Base-by-base conservation (phyloP, 1,140 invertebrate genomes). In the Conus betulinus region DNA sequence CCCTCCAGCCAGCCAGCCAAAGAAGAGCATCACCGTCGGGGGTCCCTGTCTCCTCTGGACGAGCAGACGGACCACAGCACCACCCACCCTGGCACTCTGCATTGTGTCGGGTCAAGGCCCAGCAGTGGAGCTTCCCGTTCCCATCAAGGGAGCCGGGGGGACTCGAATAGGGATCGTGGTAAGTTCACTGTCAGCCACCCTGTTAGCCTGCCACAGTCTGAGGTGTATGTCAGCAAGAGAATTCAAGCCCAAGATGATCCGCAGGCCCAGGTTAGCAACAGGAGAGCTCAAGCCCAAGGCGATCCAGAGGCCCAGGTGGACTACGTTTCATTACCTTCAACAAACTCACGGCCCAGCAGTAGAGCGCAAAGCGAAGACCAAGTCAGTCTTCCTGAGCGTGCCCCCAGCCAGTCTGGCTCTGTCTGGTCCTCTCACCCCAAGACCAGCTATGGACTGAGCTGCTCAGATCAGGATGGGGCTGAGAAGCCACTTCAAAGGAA, bases 41-140 rank as follows among this genome's bases (percentile, higher is more conserved):
- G 84, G 15, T 76, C 84, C 63, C 25, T 86, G 20, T 53, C 67
- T 8, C 55, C 52, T 20, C 5, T 17, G n/a, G 82, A 84, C 20
- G 82, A 84, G 55, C 82, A 52, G n/a, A 11, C n/a, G 23, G 53
- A 84, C 11, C 11, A 15, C 25, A 27, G 6, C 55, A 63, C 82
- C 82, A 39, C 27, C 27, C 82, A 84, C 57, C 82, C 82, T 7
- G 82, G 82, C 52, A 39, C 13, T 53, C 39, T 81, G 52, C 67
- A 20, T 23, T 39, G 39, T 39, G 39, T 39, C 39, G 39, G 39
- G 39, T 71, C 11, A 20, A 11, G 67, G 6, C 67, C 67, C 8
- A 85, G 39, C 88, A 88, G 76, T 7, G 53, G 82, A 13, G 20
- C 67, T 13, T 71, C 67, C 23, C 67, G 17, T 71, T 71, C 23